phyloP scores from a whole-genome alignment of 1,140 invertebrate genomes.

The Anastrepha obliqua region DNA sequence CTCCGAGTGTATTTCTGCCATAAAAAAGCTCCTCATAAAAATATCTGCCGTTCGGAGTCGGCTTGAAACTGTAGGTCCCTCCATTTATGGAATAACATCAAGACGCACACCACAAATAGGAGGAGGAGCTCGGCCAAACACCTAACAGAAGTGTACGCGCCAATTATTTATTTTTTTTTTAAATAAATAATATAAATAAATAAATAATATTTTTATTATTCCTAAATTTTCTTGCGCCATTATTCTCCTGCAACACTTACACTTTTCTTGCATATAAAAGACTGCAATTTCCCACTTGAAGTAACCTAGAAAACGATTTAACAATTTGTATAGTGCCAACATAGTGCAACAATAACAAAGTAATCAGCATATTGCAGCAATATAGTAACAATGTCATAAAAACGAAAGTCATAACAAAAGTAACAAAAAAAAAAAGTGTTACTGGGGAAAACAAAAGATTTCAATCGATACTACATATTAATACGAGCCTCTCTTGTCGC shows the following conservation, averaged over 20 bases:
- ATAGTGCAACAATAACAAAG: not conserved
- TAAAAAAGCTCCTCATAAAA: no score
- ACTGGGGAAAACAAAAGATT: slow-evolving; percentile 36
- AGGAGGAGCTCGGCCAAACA: no score
- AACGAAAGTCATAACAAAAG: not conserved
- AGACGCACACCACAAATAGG: no score
- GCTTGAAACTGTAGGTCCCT: no score
- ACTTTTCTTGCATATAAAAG: not conserved
- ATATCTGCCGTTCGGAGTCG: no score
- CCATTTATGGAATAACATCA: no score
- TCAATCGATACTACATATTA: slow-evolving; percentile 31
- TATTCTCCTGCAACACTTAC: not conserved
- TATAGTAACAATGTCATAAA: not conserved
- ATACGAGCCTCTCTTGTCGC: not conserved
- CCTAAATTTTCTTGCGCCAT: not conserved
- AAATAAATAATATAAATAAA: no score
- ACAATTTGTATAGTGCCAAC: not conserved
- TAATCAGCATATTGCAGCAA: slow-evolving; percentile 1
- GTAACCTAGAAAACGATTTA: slow-evolving; percentile 28
- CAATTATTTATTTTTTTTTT: no score
- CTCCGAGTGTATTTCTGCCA: no score
- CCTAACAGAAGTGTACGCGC: no score
- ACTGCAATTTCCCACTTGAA: not conserved
- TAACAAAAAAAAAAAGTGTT: slow-evolving; percentile 12
- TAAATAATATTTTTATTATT: not conserved